A percentile compares a stretch with the other conserved stretches of the same genome.
Evolutionary conservation across 2,888 invertebrate species (phyloP).

Genomic region (Oxytorus armatus): DNA sequence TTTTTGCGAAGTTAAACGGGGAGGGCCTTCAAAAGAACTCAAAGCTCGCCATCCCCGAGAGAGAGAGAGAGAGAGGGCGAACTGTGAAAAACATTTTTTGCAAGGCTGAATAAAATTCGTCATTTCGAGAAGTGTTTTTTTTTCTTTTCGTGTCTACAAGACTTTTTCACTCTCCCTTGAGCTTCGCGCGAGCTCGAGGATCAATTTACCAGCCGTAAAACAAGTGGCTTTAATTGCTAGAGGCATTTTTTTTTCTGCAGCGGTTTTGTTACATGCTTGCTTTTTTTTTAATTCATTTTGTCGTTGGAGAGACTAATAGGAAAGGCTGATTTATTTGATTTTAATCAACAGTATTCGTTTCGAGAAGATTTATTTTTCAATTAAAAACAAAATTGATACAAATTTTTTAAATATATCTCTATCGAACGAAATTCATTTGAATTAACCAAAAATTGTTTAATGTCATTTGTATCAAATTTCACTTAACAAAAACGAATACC

Average conservation of each 20-base stretch:
- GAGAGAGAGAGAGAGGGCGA: not conserved
- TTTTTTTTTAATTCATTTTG: slow-evolving; percentile 14
- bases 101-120: slow-evolving; percentile 19
- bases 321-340: too few relatives aligned
- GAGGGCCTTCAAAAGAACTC: not conserved
- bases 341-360: too few relatives aligned
- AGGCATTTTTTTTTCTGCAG: slow-evolving; percentile 9
- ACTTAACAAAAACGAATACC: too few relatives aligned
- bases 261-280: too few relatives aligned
- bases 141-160: not conserved
- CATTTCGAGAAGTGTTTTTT: not conserved
- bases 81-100: slow-evolving; percentile 24
- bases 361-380: too few relatives aligned
- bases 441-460: not conserved
- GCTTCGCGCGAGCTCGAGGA: slow-evolving; percentile 30
- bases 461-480: too few relatives aligned
- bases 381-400: too few relatives aligned
- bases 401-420: too few relatives aligned
- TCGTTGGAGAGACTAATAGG: not conserved
- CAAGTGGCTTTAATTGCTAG: slow-evolving; percentile 49
- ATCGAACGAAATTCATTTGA: not conserved
- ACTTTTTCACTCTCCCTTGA: slow-evolving; percentile 2
- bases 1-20: not conserved
- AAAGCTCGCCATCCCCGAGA: not conserved
- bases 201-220: slow-evolving; percentile 46